Conservation (phyloP, 2,888 invertebrate species). For the Hirtodrosophila trivittata region DNA sequence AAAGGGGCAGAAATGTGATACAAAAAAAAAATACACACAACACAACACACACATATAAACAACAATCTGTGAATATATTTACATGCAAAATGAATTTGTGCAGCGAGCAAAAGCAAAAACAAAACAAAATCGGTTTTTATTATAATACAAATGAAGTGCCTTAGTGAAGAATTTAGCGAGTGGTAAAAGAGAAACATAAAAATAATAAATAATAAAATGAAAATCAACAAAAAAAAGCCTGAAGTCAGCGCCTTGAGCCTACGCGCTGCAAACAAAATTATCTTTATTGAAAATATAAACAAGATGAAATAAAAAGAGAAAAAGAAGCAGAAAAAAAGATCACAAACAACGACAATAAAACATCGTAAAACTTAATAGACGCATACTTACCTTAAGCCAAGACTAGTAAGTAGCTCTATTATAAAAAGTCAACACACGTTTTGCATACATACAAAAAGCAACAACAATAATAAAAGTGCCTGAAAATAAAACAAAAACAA, state of each 20-base stretch:
- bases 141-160: constrained; percentile 71
- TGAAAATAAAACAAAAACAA: constrained; percentile 20
- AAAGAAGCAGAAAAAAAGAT: constrained; percentile 9
- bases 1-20: constrained; percentile 36
- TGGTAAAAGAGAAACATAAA: constrained; percentile 27
- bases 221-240: constrained; percentile 18
- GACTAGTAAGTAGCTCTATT: constrained; percentile 53
- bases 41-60: constrained; percentile 7
- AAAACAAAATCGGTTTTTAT: constrained; percentile 43
- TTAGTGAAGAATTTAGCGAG: constrained; percentile 53
- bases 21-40: constrained; percentile 12
- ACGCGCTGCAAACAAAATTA: too few relatives aligned
- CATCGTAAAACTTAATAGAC: constrained; percentile 44
- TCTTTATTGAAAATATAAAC: constrained; percentile 44
- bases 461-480: constrained; percentile 45
- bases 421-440: constrained; percentile 37
- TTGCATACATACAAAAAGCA: constrained; percentile 13
- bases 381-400: constrained; percentile 30
- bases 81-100: constrained; percentile 56
- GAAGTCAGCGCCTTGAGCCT: constrained; percentile 5
- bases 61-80: constrained; percentile 28
- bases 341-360: constrained; percentile 37
- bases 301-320: too few relatives aligned
- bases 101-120: constrained; percentile 16
- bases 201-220: constrained; percentile 28